Conservation (phyloP, 2,888 invertebrate genomes). For the Apomyelois bistriatella region DNA sequence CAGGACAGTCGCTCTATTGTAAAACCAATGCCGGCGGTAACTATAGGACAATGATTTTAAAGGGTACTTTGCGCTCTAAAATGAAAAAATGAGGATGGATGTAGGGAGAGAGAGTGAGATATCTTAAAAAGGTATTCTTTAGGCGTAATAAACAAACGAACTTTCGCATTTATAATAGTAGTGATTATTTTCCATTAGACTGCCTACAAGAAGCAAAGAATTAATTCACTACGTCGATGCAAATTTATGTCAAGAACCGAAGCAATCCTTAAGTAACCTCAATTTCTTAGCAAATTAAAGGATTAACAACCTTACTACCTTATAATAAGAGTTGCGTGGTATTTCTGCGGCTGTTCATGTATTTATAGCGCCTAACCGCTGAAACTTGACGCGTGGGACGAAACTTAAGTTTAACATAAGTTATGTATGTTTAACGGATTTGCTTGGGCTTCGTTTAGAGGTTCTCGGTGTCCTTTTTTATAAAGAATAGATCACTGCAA, state of each 20-base stretch:
- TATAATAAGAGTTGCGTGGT: not conserved
- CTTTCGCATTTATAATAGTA: too few species aligned
- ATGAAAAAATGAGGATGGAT: too few species aligned
- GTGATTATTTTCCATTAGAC: not conserved
- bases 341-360: not conserved
- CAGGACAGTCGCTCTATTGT: too few species aligned
- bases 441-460: not conserved
- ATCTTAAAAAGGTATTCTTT: too few species aligned
- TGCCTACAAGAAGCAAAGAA: not conserved
- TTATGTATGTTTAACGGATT: constrained; percentile 1
- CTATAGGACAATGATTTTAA: too few species aligned
- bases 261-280: not conserved
- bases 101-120: too few species aligned
- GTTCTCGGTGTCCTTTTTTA: too few species aligned
- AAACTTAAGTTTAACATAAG: constrained; percentile 5
- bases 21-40: too few species aligned
- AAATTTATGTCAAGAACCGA: constrained; percentile 1
- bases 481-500: too few species aligned
- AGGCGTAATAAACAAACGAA: too few species aligned
- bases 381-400: constrained; percentile 6
- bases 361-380: not conserved
- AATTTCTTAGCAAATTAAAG: not conserved
- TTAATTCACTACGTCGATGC: not conserved
- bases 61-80: too few species aligned
- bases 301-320: not conserved